phyloP scores from a whole-genome alignment of 2,797 vertebrate species.

The Enteromius unitaeniatus region DNA sequence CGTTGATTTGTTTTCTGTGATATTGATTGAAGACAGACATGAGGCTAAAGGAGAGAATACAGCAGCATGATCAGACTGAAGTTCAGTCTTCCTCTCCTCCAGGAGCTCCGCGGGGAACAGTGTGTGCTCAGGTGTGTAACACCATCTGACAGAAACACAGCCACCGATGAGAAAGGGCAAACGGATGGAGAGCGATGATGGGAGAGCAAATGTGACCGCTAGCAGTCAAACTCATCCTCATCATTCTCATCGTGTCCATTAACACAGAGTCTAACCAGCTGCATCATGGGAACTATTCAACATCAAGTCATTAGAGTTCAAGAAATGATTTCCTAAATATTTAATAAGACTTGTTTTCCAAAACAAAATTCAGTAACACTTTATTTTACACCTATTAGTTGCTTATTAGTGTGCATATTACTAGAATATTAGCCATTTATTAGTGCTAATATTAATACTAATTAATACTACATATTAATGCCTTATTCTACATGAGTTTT shows the following conservation, averaged over 20 bases:
- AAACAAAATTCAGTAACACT: neutral
- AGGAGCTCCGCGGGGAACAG: slow-evolving; percentile 59
- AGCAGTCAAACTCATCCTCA: neutral
- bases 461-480: too few species aligned
- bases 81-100: slow-evolving; percentile 24
- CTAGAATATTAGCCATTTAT: too few species aligned
- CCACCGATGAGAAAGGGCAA: slow-evolving; percentile 28
- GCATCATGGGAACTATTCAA: neutral
- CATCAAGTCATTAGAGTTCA: neutral
- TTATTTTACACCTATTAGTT: too few species aligned
- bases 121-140: slow-evolving; percentile 79
- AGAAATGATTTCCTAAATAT: neutral
- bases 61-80: neutral
- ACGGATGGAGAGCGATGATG: slow-evolving; percentile 21
- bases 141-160: slow-evolving; percentile 77
- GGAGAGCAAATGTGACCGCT: neutral
- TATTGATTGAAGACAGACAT: neutral
- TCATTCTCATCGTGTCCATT: neutral
- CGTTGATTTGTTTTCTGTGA: neutral
- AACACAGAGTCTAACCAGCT: neutral
- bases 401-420: too few species aligned
- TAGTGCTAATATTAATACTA: too few species aligned
- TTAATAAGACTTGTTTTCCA: neutral
- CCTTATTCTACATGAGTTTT: too few species aligned
- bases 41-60: neutral